phyloP scores from a whole-genome alignment of 2,888 invertebrate genomes.

The Drosophila phalerata region DNA sequence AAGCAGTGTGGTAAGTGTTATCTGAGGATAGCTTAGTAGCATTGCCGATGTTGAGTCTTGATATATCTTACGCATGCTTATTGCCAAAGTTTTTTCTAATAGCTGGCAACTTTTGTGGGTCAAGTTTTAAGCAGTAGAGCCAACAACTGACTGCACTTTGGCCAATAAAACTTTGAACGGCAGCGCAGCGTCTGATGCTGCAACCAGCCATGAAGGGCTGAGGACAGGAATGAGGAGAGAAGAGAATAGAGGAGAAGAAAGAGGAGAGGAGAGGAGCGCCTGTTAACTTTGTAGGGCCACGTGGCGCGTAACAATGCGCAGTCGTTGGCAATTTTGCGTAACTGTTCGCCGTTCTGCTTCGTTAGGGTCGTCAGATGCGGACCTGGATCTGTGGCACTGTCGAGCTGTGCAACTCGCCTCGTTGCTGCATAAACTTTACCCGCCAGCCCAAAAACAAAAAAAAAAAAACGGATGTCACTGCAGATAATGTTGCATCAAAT shows the following conservation, averaged over 20 bases:
- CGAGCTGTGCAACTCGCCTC: neutral
- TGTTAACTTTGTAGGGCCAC: slow-evolving; percentile 67
- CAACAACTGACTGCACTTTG: slow-evolving; percentile 53
- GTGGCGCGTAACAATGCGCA: slow-evolving; percentile 78
- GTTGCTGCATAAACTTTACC: slow-evolving; percentile 62
- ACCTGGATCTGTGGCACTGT: slow-evolving; percentile 8
- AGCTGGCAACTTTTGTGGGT: slow-evolving; percentile 62
- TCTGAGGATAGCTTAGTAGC: slow-evolving; percentile 9
- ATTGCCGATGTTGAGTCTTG: slow-evolving; percentile 19
- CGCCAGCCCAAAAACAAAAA: slow-evolving; percentile 54
- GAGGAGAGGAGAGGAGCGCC: neutral
- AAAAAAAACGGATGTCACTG: slow-evolving; percentile 67
- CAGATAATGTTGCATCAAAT: slow-evolving; percentile 73
- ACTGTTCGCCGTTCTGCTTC: slow-evolving; percentile 74
- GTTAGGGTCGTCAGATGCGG: slow-evolving; percentile 56
- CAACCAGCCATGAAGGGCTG: slow-evolving; percentile 10
- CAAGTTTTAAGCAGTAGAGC: slow-evolving; percentile 59
- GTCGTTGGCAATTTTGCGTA: slow-evolving; percentile 80
- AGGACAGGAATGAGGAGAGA: neutral
- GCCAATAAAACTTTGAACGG: slow-evolving; percentile 73
- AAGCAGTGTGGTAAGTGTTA: slow-evolving; percentile 13
- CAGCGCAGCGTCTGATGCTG: slow-evolving; percentile 40
- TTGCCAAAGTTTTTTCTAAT: slow-evolving; percentile 67
- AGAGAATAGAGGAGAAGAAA: too few relatives aligned
- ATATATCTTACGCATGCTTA: slow-evolving; percentile 59